Conservation (phyloP, 2,113 vertebrate species). For the Stegastes partitus region DNA sequence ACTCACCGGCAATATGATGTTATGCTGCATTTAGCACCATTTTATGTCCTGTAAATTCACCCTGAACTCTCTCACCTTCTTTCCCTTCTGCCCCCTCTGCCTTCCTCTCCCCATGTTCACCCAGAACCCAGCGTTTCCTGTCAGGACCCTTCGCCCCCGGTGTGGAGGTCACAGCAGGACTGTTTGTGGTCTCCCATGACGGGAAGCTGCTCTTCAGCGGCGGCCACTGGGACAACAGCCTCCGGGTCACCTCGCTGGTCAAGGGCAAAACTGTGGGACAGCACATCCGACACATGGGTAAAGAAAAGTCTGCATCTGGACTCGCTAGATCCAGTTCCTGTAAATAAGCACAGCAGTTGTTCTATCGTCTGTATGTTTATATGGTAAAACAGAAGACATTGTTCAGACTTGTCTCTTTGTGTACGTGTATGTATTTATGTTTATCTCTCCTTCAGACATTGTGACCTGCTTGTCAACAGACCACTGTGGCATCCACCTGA, state of each 20-base stretch:
- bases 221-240: slow-evolving; percentile 98
- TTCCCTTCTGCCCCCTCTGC: no score
- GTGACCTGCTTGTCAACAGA: slow-evolving; percentile 96
- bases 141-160: slow-evolving; percentile 93
- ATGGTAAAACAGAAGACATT: no score
- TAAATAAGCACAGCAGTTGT: no score
- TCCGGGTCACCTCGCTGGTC: slow-evolving; percentile 93
- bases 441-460: slow-evolving; percentile 85
- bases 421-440: not conserved
- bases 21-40: no score
- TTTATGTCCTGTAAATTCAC: no score
- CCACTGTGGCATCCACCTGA: slow-evolving; percentile 95
- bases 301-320: not conserved
- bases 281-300: slow-evolving; percentile 96
- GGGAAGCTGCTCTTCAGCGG: slow-evolving; percentile 97
- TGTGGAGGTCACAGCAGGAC: slow-evolving; percentile 88
- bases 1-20: no score
- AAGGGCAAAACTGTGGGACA: slow-evolving; percentile 93
- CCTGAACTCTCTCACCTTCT: no score
- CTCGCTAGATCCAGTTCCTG: no score
- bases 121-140: slow-evolving; percentile 91
- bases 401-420: no score
- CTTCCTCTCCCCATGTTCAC: not conserved
- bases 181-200: slow-evolving; percentile 96
- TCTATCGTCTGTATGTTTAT: no score